A percentile compares a stretch with the other conserved stretches of the same genome.
These are phyloP conservation scores for Lepidocyrtinus sp. DNA, from an alignment of 2,888 invertebrate species.

Conservation along the genomic window DNA sequence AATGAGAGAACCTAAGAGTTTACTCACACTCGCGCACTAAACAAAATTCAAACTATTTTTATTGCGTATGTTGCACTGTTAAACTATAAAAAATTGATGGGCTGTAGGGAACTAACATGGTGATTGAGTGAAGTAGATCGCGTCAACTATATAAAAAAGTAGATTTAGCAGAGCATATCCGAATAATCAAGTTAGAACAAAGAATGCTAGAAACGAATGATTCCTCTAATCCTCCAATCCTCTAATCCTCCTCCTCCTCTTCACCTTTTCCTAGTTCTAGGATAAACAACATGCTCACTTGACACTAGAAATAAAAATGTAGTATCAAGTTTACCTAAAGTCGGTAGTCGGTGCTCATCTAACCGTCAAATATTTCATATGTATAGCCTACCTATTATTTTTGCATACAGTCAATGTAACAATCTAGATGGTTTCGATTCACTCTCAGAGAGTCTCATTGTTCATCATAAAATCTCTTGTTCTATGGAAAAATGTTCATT, in stretches of 20 bases:
- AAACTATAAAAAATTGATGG: no score
- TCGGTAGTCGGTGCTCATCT: slow-evolving; percentile 16
- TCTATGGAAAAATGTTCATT: slow-evolving; percentile 12
- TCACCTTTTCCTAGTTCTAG: no score
- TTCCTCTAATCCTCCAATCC: not conserved
- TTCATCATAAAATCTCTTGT: slow-evolving; percentile 6
- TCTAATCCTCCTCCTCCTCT: slow-evolving; percentile 23
- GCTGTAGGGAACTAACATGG: no score
- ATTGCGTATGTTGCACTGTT: no score
- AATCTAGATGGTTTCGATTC: no score
- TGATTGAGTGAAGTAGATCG: slow-evolving; percentile 55
- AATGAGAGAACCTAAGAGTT: not conserved
- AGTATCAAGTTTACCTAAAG: no score
- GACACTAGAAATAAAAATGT: slow-evolving; percentile 29
- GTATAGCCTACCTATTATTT: no score
- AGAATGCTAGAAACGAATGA: slow-evolving; percentile 29
- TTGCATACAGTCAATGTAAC: no score
- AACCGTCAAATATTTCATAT: slow-evolving; percentile 37
- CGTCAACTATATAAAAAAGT: slow-evolving; percentile 48
- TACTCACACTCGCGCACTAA: no score
- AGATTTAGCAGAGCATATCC: slow-evolving; percentile 58
- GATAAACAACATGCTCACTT: not conserved
- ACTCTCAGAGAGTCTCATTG: no score
- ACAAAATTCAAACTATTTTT: no score
- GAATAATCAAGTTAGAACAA: slow-evolving; percentile 29